Evolutionary conservation across 2,888 invertebrate species (phyloP), one percentile per base, ranked within the genome.

Genomic region (Bellardia pandia): DNA sequence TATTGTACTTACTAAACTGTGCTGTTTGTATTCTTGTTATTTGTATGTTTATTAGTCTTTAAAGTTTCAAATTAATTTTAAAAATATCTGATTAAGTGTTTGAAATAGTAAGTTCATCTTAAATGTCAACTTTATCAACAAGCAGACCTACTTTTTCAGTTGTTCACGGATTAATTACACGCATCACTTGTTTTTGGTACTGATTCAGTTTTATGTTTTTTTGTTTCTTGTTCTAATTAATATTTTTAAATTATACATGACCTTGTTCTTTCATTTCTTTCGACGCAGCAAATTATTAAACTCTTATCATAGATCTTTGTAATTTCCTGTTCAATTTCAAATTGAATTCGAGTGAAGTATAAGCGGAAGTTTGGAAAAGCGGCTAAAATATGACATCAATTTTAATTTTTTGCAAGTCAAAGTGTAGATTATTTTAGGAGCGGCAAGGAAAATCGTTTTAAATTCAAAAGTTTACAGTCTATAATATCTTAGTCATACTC

Each of bases 101-200:
- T 80, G 1, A 62, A 75, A 81, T 60, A 53, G 6, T 60, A 85
- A 90, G 90, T 90, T 92, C 90, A 90, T 89, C 88, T 89, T 82
- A 88, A 89, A 90, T 90, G 89, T 87, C 89, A 89, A 68, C 86
- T 85, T 87, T 82, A 89, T 91, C 88, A 83, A 83, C 45, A 58
- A 72, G 37, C 45, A 88, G 85, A 85, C 88, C 85, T 71, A 88
- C 53, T 82, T 88, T 77, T 83, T 58, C 2, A 45, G 56, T 48
- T 69, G 9, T 62, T 58, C 48, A 56, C 64, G 78, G 78, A 66
- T 78, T 76, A 74, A 84, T 83, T 85, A 79, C 76, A 85, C 81
- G 80, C 84, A 69, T 81, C 86, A 81, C 16, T 83, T 75, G 62
- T 33, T 71, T 60, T 23, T 79, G 56, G 51, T 64, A 33, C 14